phyloP scores from a whole-genome alignment of 2,797 vertebrate genomes.

The Prionace glauca region DNA sequence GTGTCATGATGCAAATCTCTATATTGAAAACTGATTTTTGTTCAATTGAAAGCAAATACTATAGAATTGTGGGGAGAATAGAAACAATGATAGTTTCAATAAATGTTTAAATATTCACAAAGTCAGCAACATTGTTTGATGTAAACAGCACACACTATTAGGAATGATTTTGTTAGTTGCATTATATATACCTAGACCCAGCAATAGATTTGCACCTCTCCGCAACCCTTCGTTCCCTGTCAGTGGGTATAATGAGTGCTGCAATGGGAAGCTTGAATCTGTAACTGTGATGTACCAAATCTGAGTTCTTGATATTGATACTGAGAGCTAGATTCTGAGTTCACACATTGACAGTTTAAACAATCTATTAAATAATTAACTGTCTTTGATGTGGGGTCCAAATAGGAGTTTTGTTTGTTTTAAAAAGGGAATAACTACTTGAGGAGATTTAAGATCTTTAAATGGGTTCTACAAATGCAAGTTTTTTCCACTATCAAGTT shows the following conservation, averaged over 20 bases:
- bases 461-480: neutral
- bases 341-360: neutral
- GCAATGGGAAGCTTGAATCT: neutral
- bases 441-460: neutral
- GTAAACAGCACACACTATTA: neutral
- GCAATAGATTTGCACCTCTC: neutral
- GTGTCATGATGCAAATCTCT: neutral
- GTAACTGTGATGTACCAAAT: neutral
- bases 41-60: neutral
- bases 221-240: too few relatives aligned
- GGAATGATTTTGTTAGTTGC: neutral
- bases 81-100: neutral
- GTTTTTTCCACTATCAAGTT: neutral
- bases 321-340: neutral
- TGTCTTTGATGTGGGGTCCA: neutral
- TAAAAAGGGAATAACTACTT: neutral
- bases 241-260: neutral
- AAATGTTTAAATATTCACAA: constrained; percentile 7
- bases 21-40: neutral
- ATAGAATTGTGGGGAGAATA: neutral
- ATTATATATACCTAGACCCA: neutral
- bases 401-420: neutral
- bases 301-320: neutral
- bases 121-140: neutral
- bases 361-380: neutral